A percentile compares a stretch with the other conserved stretches of the same genome.
Evolutionary conservation across 2,113 vertebrate genomes (phyloP).

Genomic region (Suncus etruscus): DNA sequence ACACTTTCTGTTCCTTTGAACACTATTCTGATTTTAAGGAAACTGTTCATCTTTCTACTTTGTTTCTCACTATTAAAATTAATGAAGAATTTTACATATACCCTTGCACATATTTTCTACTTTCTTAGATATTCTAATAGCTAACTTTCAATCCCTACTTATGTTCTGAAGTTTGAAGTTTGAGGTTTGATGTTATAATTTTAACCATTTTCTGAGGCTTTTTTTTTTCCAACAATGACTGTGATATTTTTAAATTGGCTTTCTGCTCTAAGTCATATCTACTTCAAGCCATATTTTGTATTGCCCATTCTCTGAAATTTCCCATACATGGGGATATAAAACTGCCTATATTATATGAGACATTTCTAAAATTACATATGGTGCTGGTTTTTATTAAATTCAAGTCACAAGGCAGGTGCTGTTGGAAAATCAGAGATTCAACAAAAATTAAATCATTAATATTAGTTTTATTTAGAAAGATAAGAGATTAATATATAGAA

Average conservation of each 20-base stretch:
- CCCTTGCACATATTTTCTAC: not conserved
- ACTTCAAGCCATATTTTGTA: not conserved
- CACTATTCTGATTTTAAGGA: not conserved
- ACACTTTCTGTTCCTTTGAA: not conserved
- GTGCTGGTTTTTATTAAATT: not conserved
- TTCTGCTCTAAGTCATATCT: not conserved
- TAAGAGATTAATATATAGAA: not conserved
- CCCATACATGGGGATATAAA: not conserved
- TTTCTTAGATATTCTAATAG: not conserved
- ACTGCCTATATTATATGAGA: not conserved
- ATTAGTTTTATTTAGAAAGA: not conserved
- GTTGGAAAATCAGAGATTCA: not conserved
- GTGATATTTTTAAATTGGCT: not conserved
- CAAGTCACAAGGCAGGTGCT: not conserved
- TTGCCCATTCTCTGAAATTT: not conserved
- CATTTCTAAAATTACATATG: not conserved
- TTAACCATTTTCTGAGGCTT: not conserved
- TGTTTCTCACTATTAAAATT: not conserved
- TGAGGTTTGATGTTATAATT: not conserved
- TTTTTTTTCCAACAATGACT: not conserved
- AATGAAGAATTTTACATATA: not conserved
- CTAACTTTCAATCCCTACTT: not conserved
- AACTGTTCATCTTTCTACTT: not conserved
- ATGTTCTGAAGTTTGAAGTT: too few species aligned
- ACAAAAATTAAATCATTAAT: not conserved